Conservation (phyloP, 92 coral and sea anemone species). For the Zoanthus sansibaricus region DNA sequence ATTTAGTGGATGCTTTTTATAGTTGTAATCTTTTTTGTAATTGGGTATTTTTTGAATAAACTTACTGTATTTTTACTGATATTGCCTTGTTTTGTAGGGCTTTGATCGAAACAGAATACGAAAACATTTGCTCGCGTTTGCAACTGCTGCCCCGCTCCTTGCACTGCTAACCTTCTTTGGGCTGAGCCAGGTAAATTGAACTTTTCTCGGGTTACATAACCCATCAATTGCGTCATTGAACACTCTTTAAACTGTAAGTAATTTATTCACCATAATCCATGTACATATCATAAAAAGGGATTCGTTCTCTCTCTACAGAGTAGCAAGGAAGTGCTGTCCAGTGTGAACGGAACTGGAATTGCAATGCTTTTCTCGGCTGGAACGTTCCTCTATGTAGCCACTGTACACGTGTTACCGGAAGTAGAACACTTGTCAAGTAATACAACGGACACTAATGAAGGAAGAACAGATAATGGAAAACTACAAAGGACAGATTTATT, state of each 20-base stretch:
- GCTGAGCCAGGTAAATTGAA: slow-evolving; percentile 82
- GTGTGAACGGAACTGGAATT: slow-evolving; percentile 96
- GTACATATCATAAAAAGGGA: too few species aligned
- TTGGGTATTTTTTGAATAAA: too few species aligned
- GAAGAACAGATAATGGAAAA: slow-evolving; percentile 61
- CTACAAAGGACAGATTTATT: slow-evolving; percentile 80
- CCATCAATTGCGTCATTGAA: too few species aligned
- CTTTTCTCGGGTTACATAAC: too few species aligned
- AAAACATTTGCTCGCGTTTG: slow-evolving; percentile 87
- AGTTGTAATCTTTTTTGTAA: too few species aligned
- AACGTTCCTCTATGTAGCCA: slow-evolving; percentile 96
- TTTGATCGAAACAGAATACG: slow-evolving; percentile 93
- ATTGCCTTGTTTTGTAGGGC: slow-evolving; percentile 65
- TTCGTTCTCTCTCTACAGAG: slow-evolving; percentile 59
- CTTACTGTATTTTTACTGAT: too few species aligned
- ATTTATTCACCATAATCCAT: too few species aligned
- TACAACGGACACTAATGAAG: slow-evolving; percentile 54
- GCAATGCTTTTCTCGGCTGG: slow-evolving; percentile 99
- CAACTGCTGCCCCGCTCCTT: slow-evolving; percentile 96
- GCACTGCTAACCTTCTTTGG: slow-evolving; percentile 93
- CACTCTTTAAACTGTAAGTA: too few species aligned
- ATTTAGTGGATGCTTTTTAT: too few species aligned
- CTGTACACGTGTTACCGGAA: slow-evolving; percentile 97
- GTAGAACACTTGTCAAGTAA: slow-evolving; percentile 63
- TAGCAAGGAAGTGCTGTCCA: slow-evolving; percentile 89